Evolutionary conservation across 2,113 vertebrate species (phyloP), one percentile per base, ranked within the genome.

Genomic region (Amia ocellicauda): DNA sequence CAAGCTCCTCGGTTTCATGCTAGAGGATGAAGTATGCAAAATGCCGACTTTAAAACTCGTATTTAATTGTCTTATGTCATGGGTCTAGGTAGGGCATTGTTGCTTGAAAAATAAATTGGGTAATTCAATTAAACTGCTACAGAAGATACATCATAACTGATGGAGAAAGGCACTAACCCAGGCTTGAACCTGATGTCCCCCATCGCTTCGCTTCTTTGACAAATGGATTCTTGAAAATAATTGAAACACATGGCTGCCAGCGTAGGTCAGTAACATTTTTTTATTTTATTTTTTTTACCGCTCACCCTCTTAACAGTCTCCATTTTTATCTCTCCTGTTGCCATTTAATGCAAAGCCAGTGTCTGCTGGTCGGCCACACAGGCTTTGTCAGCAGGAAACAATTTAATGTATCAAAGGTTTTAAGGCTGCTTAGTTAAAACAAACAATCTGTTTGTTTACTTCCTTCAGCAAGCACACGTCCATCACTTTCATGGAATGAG

Each of bases 51-150:
- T 94, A 88, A 94, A 93, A 94, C 92, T 91, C 85, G 77, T 90
- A 91, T 93, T 93, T 95, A 95, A 96, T 96, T 95, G 92, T 94
- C 91, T 95, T 88, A 92, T 91, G 89, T 94, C 93, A 94, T 92
- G 92, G 89, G 88, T 96, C 90, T 89, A 90, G 91, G 89, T 91
- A 89, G 90, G 91, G 93, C 93, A 93, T 96, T 95, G 93, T 94
- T 94, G 94, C 94, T 93, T 96, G 93, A 97, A 95, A 94, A 97
- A 94, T 94, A 97, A 96, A 97, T 97, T 94, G 92, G 90, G 90
- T 94, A 98, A 98, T 97, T 97, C 93, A 97, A 98, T 97, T 98
- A 95, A 95, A 97, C 91, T 91, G 89, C 91, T 91, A 92, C 89
- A 92, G 91, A 93, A 95, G 93, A 96, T 96, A 92, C 93, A 92